Evolutionary conservation across 2,888 invertebrate species (phyloP), one percentile per base, ranked within the genome.

Genomic region (Aleiodes alternator): DNA sequence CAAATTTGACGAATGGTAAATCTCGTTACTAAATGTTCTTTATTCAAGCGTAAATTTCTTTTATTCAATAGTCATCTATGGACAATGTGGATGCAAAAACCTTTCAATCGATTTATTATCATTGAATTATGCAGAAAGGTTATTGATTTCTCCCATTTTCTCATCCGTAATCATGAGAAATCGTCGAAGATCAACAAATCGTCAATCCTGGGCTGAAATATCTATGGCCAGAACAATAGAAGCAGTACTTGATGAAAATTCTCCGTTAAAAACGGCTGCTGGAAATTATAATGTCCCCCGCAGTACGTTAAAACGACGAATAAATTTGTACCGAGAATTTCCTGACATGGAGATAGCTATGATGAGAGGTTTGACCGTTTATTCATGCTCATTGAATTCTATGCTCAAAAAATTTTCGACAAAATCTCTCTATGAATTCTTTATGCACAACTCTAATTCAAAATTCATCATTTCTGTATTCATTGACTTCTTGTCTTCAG

Each of bases 131-230:
- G 1, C 23, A 23, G 23, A 38, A 38, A 38, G 8, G 8, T 38
- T 38, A 38, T 38, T 38, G 3, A 38, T 38, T 38, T 38, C 6
- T 5, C 0, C 1, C 8, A 38, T 7, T 38, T 7, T 38, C 38
- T 38, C 38, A 38, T 38, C 8, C 6, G 8, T 4, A 5, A 38
- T 38, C 6, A 51, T 51, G 51, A n/a, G 51, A n/a, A 73, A 71
- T 23, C 72, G 70, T 38, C 16, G 71, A 57, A 31, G 71, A 69
- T 80, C 64, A 31, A 74, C 79, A 16, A 51, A 68, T n/a, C 71
- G 79, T 34, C 77, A 77, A 71, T 70, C 68, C n/a, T 80, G 80
- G 81, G 16, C 75, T 7, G 70, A 53, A 55, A 61, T 73, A 68
- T 14, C 43, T 38, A 82, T 82, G 81, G 59, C 59, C n/a, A 74